Percentiles rank a stretch among this genome's conserved stretches.
Conservation (phyloP, 2,113 vertebrate genomes). For the Mormoops blainvillei region DNA sequence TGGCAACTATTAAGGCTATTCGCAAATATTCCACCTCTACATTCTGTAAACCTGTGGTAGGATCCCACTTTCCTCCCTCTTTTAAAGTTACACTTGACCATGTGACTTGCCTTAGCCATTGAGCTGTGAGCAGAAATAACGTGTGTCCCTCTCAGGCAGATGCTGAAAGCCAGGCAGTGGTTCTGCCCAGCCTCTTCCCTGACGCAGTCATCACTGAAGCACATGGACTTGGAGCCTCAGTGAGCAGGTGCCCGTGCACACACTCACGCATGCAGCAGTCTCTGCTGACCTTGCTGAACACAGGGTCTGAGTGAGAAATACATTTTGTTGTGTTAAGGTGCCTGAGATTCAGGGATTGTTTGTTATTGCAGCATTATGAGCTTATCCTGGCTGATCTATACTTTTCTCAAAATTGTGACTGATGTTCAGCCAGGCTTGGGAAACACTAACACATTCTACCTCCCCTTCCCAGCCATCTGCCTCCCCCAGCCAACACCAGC, state of each 20-base stretch:
- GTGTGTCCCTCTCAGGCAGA: background rate
- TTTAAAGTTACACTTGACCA: background rate
- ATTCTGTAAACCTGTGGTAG: background rate
- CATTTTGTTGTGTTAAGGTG: background rate
- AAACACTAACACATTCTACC: background rate
- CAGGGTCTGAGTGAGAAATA: background rate
- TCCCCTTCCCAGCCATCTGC: background rate
- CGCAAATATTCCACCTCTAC: background rate
- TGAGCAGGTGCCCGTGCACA: background rate
- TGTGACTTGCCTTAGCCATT: background rate
- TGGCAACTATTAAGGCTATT: background rate
- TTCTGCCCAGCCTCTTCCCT: background rate
- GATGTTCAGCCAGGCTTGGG: background rate
- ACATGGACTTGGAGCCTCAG: background rate
- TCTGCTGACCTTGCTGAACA: too few relatives aligned
- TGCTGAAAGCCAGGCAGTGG: background rate
- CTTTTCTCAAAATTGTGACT: background rate
- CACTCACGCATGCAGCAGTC: background rate
- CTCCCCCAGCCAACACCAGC: background rate
- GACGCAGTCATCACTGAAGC: background rate
- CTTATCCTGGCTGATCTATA: background rate
- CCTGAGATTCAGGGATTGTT: background rate
- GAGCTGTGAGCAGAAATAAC: background rate
- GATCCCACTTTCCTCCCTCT: background rate
- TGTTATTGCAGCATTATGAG: background rate